These are phyloP conservation scores for Polietes domitor DNA, from an alignment of 2,888 invertebrate species.

Conservation along the genomic window DNA sequence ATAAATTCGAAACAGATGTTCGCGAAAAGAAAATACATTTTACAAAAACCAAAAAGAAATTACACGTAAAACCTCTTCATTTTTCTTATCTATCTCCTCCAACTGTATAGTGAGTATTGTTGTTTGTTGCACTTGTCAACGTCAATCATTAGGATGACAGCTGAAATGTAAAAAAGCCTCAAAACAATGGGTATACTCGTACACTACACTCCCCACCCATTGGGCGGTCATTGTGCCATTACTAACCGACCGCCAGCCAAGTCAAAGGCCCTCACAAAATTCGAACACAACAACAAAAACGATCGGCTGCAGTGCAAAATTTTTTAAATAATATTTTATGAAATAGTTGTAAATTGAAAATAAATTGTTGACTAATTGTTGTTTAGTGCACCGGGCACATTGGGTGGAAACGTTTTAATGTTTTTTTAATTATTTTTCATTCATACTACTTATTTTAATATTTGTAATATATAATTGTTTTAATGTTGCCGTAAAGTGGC, in stretches of 20 bases:
- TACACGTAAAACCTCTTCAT: neutral
- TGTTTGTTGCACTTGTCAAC: neutral
- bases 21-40: neutral
- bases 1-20: conserved; percentile 30
- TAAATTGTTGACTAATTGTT: conserved; percentile 30
- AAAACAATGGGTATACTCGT: neutral
- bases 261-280: conserved; percentile 8
- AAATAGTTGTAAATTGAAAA: conserved; percentile 16
- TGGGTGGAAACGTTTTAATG: no score
- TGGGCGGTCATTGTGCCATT: conserved; percentile 52
- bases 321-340: conserved; percentile 18
- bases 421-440: no score
- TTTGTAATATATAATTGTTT: no score
- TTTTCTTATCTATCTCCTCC: neutral
- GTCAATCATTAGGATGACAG: neutral
- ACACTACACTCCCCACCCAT: conserved; percentile 24
- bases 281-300: neutral
- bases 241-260: conserved; percentile 41
- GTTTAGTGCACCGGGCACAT: neutral
- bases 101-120: neutral
- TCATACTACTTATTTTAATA: no score
- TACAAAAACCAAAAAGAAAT: neutral
- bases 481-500: no score
- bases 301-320: no score
- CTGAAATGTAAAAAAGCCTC: no score